Percentiles rank a stretch among this genome's conserved stretches.
Evolutionary conservation across 2,888 invertebrate species (phyloP).

Genomic region (Synanthedon vespiformis): DNA sequence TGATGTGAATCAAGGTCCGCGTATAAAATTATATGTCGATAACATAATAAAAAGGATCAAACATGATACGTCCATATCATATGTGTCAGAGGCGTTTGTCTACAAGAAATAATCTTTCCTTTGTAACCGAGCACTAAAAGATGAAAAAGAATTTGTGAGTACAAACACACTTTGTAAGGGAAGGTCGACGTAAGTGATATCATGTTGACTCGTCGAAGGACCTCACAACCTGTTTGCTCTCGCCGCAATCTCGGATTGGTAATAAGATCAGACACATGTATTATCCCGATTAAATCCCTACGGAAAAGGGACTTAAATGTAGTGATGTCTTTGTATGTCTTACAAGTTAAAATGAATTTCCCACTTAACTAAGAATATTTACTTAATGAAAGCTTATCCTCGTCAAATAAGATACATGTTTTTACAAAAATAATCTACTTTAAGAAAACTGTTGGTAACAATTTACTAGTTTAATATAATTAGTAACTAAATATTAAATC

Average conservation of each 20-base stretch:
- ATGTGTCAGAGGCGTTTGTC: not conserved
- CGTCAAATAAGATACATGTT: too few relatives aligned
- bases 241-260: constrained; percentile 62
- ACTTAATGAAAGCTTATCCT: too few relatives aligned
- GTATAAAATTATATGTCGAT: not conserved
- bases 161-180: constrained; percentile 47
- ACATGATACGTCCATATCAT: not conserved
- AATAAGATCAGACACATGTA: constrained; percentile 68
- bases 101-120: constrained; percentile 8
- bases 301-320: constrained; percentile 49
- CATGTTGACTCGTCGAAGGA: constrained; percentile 52
- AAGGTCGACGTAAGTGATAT: constrained; percentile 56
- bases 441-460: too few relatives aligned
- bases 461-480: too few relatives aligned
- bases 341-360: too few relatives aligned
- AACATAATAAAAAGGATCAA: not conserved
- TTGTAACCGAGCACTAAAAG: constrained; percentile 32
- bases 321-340: constrained; percentile 41
- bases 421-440: too few relatives aligned
- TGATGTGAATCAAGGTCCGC: not conserved
- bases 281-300: constrained; percentile 62
- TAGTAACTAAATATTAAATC: too few relatives aligned
- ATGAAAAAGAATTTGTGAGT: constrained; percentile 46
- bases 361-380: too few relatives aligned
- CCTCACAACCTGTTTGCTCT: constrained; percentile 54